Percentiles rank a stretch among this genome's conserved stretches.
phyloP scores from a whole-genome alignment of 2,888 invertebrate genomes.

The Hirtodrosophila trivittata region DNA sequence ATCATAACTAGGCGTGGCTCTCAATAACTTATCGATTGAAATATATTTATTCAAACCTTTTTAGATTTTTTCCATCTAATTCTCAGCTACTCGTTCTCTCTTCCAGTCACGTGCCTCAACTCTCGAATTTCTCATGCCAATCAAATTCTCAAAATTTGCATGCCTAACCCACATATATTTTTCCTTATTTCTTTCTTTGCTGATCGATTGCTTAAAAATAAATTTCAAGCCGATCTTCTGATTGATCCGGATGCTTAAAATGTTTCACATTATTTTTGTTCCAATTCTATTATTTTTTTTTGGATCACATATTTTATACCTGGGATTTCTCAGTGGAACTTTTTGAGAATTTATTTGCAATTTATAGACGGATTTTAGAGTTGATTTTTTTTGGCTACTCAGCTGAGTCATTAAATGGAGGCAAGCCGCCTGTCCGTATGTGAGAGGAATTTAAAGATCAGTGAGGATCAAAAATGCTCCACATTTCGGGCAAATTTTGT shows the following conservation, averaged over 20 bases:
- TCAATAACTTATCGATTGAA: slow-evolving; percentile 5
- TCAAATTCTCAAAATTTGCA: slow-evolving; percentile 34
- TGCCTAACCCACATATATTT: slow-evolving; percentile 35
- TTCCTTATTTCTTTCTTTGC: neutral
- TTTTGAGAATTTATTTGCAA: slow-evolving; percentile 45
- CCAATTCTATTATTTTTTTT: slow-evolving; percentile 18
- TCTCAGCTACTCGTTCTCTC: neutral
- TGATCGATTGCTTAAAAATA: slow-evolving; percentile 21
- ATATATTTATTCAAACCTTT: neutral
- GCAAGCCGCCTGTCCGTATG: slow-evolving; percentile 17
- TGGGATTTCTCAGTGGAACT: slow-evolving; percentile 51
- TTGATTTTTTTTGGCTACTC: slow-evolving; percentile 1
- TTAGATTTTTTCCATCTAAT: neutral
- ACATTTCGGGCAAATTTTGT: slow-evolving; percentile 25
- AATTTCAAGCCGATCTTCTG: slow-evolving; percentile 18
- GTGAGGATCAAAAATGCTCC: slow-evolving; percentile 16
- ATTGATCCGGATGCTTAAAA: slow-evolving; percentile 24
- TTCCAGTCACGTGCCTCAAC: slow-evolving; percentile 34
- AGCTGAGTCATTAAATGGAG: slow-evolving; percentile 30
- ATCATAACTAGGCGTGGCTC: slow-evolving; percentile 36
- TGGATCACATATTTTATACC: slow-evolving; percentile 43
- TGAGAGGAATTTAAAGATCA: slow-evolving; percentile 38
- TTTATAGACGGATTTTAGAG: slow-evolving; percentile 63
- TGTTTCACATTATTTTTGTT: slow-evolving; percentile 12
- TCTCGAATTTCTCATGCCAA: slow-evolving; percentile 22